Conservation (phyloP, 2,797 vertebrate genomes). For the Coccyzus lansbergi region DNA sequence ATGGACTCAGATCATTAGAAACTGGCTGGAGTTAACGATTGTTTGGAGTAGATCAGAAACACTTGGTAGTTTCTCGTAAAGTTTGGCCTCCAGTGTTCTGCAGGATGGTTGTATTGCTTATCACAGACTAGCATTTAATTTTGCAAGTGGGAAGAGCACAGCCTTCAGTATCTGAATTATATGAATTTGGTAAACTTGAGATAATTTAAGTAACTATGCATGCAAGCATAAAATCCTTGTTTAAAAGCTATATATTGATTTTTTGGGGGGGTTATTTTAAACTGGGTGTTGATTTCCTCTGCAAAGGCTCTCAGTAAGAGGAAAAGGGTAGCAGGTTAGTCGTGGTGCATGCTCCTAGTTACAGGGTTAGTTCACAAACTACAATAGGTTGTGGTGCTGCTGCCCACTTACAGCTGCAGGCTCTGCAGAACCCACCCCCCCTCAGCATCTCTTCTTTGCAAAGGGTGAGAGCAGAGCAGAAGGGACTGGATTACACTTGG, state of each 20-base stretch:
- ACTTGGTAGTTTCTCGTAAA: background rate
- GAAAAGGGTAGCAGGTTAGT: background rate
- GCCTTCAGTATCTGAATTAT: background rate
- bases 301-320: background rate
- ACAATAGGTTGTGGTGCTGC: background rate
- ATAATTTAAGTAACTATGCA: background rate
- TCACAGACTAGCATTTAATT: background rate
- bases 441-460: background rate
- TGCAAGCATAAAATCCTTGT: background rate
- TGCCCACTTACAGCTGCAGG: background rate
- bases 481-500: background rate
- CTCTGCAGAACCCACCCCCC: too few species aligned
- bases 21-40: constrained; percentile 30
- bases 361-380: background rate
- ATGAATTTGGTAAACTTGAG: background rate
- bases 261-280: background rate
- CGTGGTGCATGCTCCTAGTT: background rate
- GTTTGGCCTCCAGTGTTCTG: background rate
- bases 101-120: background rate
- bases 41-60: background rate
- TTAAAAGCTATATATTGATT: background rate
- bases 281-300: background rate
- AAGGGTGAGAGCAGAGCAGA: background rate
- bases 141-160: background rate
- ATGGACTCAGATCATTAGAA: constrained; percentile 39